A percentile compares a stretch with the other conserved stretches of the same genome.
Evolutionary conservation across 2,888 invertebrate species (phyloP).

Genomic region (Reticulitermes lucifugus): DNA sequence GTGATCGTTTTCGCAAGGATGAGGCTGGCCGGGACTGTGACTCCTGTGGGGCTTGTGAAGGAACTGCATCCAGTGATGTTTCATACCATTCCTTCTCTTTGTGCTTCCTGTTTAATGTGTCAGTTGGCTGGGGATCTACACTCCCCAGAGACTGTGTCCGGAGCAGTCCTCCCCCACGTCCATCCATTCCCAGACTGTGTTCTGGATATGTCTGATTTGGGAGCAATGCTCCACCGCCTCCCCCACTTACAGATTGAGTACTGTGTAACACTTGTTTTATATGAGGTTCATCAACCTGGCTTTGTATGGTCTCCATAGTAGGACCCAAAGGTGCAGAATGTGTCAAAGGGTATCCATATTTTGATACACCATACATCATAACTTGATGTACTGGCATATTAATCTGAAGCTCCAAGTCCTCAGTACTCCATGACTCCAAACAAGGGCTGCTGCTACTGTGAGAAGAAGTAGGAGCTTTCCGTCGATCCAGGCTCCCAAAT

Average conservation of each 20-base stretch:
- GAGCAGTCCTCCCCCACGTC: constrained; percentile 59
- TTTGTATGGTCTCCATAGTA: neutral
- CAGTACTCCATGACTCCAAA: constrained; percentile 53
- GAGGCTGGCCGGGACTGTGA: neutral
- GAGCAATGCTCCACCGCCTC: constrained; percentile 56
- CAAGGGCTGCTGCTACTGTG: constrained; percentile 51
- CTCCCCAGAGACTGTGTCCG: constrained; percentile 72
- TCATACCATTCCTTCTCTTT: constrained; percentile 64
- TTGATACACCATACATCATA: neutral
- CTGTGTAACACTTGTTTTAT: neutral
- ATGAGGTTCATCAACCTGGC: constrained; percentile 1
- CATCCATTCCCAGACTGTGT: constrained; percentile 56
- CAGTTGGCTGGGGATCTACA: constrained; percentile 62
- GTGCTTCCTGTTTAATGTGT: constrained; percentile 61
- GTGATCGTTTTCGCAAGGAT: constrained; percentile 21
- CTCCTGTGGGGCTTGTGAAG: constrained; percentile 19
- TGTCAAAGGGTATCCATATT: neutral
- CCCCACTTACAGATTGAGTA: constrained; percentile 21
- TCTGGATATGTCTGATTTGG: constrained; percentile 62
- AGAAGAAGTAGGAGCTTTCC: constrained; percentile 56
- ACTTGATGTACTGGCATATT: constrained; percentile 10
- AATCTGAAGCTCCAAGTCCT: constrained; percentile 47
- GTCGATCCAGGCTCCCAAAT: constrained; percentile 70
- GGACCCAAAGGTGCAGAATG: neutral
- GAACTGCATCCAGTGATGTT: constrained; percentile 61